A percentile compares a stretch with the other conserved stretches of the same genome.
Conservation (phyloP, 2,113 vertebrate species). For the Electrona antarctica region DNA sequence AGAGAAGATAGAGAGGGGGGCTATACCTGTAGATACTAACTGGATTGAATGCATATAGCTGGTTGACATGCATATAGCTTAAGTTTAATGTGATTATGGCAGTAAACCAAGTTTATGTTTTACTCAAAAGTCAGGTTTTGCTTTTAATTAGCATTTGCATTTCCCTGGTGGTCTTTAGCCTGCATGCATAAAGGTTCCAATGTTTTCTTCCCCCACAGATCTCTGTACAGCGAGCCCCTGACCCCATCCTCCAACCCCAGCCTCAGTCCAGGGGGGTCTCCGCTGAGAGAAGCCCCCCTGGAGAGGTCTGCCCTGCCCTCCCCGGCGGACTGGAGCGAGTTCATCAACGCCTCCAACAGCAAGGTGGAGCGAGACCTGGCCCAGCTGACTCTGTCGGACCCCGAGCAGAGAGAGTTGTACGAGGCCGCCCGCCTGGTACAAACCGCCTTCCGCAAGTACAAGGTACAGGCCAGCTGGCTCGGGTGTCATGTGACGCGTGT, state of each 20-base stretch:
- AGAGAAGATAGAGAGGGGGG: too few relatives aligned
- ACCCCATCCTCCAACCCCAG: constrained; percentile 92
- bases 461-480: constrained; percentile 81
- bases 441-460: constrained; percentile 98
- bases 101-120: too few relatives aligned
- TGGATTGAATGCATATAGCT: too few relatives aligned
- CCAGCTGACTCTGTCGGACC: constrained; percentile 96
- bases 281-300: constrained; percentile 84
- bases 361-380: constrained; percentile 96
- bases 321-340: constrained; percentile 95
- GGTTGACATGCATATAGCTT: too few relatives aligned
- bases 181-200: background rate
- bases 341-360: constrained; percentile 94
- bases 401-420: constrained; percentile 97
- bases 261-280: constrained; percentile 90
- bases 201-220: constrained; percentile 75
- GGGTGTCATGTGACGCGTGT: constrained; percentile 47
- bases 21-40: too few relatives aligned
- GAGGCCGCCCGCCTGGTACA: constrained; percentile 97
- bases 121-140: background rate
- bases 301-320: constrained; percentile 91
- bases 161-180: too few relatives aligned
- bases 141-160: too few relatives aligned
- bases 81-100: too few relatives aligned
- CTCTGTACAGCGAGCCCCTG: constrained; percentile 89